phyloP scores from a whole-genome alignment of 1,140 invertebrate genomes.

The Caerostris darwini region DNA sequence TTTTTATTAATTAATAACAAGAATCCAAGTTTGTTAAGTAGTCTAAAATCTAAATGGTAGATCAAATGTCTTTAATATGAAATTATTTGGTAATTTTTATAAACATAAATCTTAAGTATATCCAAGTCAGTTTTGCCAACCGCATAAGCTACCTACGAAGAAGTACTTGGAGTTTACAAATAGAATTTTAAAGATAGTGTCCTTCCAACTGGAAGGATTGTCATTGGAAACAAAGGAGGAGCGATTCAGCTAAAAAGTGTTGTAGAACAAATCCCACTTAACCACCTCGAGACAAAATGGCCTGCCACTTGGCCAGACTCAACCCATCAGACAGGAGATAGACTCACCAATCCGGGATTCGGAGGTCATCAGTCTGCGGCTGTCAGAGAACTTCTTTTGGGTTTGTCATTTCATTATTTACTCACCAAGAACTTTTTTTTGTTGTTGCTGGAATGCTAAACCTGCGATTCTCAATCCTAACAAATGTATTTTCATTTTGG shows the following conservation, averaged over 20 bases:
- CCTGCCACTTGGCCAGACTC: conserved; percentile 47
- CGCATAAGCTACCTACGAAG: too few species aligned
- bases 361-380: conserved; percentile 50
- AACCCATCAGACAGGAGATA: conserved; percentile 46
- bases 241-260: conserved; percentile 2
- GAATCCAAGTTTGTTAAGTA: too few species aligned
- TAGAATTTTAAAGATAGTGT: too few species aligned
- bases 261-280: conserved; percentile 46
- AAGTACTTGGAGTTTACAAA: too few species aligned
- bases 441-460: too few species aligned
- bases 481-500: neutral
- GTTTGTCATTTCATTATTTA: conserved; percentile 5
- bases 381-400: conserved; percentile 49
- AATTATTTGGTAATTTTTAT: too few species aligned
- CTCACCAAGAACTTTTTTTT: neutral
- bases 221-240: neutral
- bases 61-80: too few species aligned
- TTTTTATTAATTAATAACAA: too few species aligned
- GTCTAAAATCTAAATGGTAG: too few species aligned
- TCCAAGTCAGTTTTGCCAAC: too few species aligned
- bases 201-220: neutral
- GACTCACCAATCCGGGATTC: conserved; percentile 6
- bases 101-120: too few species aligned
- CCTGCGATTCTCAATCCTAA: neutral
- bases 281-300: conserved; percentile 28